phyloP scores from a whole-genome alignment of 2,113 vertebrate genomes.

The Thomomys bottae region DNA sequence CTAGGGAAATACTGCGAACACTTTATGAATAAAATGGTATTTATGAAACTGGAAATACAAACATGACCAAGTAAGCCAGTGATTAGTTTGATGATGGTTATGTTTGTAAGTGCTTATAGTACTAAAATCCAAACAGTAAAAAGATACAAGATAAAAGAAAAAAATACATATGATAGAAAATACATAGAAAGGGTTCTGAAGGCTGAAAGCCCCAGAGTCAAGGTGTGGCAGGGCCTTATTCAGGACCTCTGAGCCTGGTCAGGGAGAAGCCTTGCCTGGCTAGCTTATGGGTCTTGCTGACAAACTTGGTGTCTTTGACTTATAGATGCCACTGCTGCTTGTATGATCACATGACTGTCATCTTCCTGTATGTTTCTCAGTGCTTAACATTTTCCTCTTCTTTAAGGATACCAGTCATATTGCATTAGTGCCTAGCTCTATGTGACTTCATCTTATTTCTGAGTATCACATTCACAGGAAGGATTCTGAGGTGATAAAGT shows the following conservation, averaged over 20 bases:
- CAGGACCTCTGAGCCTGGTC: neutral
- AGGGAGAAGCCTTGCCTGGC: neutral
- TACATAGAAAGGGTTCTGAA: neutral
- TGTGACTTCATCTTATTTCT: conserved; percentile 3
- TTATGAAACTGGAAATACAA: neutral
- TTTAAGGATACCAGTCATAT: neutral
- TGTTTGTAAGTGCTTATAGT: neutral
- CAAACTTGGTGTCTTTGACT: too few species aligned
- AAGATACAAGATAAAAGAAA: neutral
- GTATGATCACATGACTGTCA: neutral
- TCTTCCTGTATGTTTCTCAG: neutral
- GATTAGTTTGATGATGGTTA: conserved; percentile 1
- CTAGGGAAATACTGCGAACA: neutral
- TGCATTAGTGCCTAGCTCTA: neutral
- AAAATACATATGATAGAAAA: neutral
- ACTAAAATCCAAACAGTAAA: conserved; percentile 10
- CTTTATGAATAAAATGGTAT: neutral
- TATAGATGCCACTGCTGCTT: neutral
- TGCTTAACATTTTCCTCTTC: neutral
- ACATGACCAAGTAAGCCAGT: neutral
- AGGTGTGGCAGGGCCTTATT: neutral
- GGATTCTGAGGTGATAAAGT: neutral
- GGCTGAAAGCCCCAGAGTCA: neutral
- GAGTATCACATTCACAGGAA: neutral
- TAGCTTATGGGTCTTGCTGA: neutral